These are phyloP conservation scores for Hypomecis punctinalis DNA, from an alignment of 2,888 invertebrate genomes.

Conservation along the genomic window DNA sequence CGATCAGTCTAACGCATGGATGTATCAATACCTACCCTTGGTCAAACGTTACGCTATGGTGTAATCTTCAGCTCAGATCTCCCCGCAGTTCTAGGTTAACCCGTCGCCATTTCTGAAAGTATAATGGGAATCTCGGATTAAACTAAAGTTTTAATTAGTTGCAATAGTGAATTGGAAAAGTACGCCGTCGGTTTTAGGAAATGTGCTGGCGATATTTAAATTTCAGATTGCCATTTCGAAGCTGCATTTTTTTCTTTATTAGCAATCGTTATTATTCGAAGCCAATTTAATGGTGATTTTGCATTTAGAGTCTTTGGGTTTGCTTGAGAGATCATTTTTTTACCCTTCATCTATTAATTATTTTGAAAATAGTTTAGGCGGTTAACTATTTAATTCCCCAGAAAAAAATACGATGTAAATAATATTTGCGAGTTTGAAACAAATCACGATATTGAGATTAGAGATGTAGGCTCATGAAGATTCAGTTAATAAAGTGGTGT, in stretches of 20 bases:
- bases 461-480: no score
- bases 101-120: constrained; percentile 75
- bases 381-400: no score
- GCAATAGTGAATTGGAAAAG: constrained; percentile 78
- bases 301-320: not conserved
- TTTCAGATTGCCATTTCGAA: constrained; percentile 58
- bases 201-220: constrained; percentile 62
- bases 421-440: no score
- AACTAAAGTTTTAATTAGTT: constrained; percentile 83
- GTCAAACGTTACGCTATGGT: constrained; percentile 8
- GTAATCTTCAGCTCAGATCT: constrained; percentile 43
- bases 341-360: no score
- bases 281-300: not conserved
- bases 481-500: no score
- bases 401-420: no score
- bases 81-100: constrained; percentile 61
- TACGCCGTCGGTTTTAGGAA: constrained; percentile 58
- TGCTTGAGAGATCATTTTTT: not conserved
- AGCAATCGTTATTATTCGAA: constrained; percentile 1
- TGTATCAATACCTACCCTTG: no score
- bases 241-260: constrained; percentile 23
- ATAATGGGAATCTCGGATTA: constrained; percentile 80
- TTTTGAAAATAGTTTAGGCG: no score
- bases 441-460: no score
- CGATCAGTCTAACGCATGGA: no score